Percentiles rank a stretch among this genome's conserved stretches.
phyloP scores from a whole-genome alignment of 2,888 invertebrate species.

The Lampropteryx suffumata region DNA sequence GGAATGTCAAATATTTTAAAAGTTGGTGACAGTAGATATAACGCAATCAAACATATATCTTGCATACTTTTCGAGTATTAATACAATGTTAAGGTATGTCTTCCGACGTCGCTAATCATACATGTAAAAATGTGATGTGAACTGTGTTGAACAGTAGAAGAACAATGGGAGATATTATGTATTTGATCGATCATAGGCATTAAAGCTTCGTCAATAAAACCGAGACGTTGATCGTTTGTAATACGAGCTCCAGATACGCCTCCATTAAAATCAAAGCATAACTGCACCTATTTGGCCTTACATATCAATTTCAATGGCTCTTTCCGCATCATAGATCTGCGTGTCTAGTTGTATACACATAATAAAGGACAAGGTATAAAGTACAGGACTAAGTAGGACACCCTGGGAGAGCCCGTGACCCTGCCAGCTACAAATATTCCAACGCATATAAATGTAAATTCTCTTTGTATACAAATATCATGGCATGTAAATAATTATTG shows the following conservation, averaged over 20 bases:
- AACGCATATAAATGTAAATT: conserved; percentile 22
- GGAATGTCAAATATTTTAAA: too few relatives aligned
- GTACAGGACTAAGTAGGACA: conserved; percentile 12
- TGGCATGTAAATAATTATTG: conserved; percentile 29
- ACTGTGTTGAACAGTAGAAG: not conserved
- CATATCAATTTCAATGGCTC: conserved; percentile 25
- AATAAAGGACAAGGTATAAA: conserved; percentile 12
- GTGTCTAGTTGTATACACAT: conserved; percentile 1
- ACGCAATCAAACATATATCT: too few relatives aligned
- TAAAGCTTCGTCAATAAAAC: conserved; percentile 4
- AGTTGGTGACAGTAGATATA: too few relatives aligned
- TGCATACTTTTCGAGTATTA: too few relatives aligned
- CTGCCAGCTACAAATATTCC: conserved; percentile 15
- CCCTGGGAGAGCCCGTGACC: conserved; percentile 18
- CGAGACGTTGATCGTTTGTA: conserved; percentile 14
- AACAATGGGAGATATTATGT: conserved; percentile 10
- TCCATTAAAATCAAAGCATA: conserved; percentile 19
- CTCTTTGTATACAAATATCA: conserved; percentile 24
- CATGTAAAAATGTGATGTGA: not conserved
- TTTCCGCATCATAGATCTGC: conserved; percentile 26
- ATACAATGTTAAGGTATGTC: too few relatives aligned
- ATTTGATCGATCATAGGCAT: conserved; percentile 8
- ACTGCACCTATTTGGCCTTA: conserved; percentile 24
- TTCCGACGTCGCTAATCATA: not conserved
- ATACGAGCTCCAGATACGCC: conserved; percentile 17